Base-by-base conservation (phyloP, 2,888 invertebrate species). In the Polydrusus tereticollis region DNA sequence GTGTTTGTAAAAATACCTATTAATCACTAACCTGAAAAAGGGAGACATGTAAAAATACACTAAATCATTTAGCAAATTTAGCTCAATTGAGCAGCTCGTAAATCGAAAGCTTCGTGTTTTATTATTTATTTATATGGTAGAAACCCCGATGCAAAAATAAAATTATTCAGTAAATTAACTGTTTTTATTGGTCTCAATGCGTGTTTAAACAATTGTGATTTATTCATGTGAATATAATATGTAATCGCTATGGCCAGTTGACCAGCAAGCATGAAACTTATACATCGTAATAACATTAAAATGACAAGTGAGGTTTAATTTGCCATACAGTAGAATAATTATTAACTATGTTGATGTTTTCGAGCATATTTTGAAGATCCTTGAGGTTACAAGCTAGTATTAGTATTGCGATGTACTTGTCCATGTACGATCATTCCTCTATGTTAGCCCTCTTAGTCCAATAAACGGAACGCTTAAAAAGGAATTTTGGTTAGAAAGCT, bases 11-110 rank as follows among this genome's bases (percentile, higher is more conserved):
- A 50, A 50, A 50, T 50, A 26, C 7, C 50, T 26, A 50, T 50
- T 21, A 50, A 50, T 50, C 50, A 50, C 14, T 14, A 50, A 47
- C 21, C 21, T 21, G 47, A n/a, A 21, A 50, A 50, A 50, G 26
- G 14, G 14, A 26, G 18, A 50, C 26, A 26, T 50, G 50, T 26
- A 7, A 26, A 50, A 50, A 26, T 14, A 50, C 7, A 50, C 26
- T 50, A 26, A 50, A 50, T 50, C 50, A 50, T 50, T 26, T 7
- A 4, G 26, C 26, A 23, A 50, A 50, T 50, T 50, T 23, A 26
- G 26, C 7, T 14, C 2, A 14, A 26, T 50, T 50, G 20, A 50
- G 14, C 50, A 14, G 26, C 50, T 26, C 26, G 26, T 50, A 50
- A 50, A 50, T 50, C 20, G 26, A 50, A 23, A 14, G 26, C 26